Evolutionary conservation across 2,888 invertebrate species (phyloP), one percentile per base, ranked within the genome.

Genomic region (Aplocera efformata): DNA sequence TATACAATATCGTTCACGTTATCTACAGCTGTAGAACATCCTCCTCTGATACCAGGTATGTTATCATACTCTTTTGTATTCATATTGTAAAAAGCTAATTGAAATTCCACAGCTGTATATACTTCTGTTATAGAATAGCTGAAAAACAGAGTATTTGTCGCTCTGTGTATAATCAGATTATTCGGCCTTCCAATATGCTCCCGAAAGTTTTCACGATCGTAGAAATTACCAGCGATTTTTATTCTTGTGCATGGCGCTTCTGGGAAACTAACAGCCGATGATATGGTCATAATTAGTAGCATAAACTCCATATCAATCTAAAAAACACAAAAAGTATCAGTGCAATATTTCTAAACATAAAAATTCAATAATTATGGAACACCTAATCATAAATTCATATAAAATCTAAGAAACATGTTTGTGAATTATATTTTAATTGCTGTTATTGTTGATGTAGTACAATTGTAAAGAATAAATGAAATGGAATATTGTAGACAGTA

Each of bases 21-120:
- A 11, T 82, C 79, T 43, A 81, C 70, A 0, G 79, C 71, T 1
- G 72, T 58, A 0, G 82, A 57, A 25, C 79, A 82, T 0, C 82
- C 81, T 0, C 79, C 79, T 60, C 41, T 56, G 0, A 82, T 72
- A 0, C 78, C 80, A 13, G 64, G 63, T 1, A 82, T 71, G 0
- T 53, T 63, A 39, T 68, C 60, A 22, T 61, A 66, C 5, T 77
- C 72, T 27, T 54, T 69, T 0, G 56, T 63, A 2, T 74, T 67
- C 5, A 82, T 50, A 43, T 74, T 69, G 1, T 67, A 58, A 11
- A 36, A 63, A 0, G 67, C 76, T 8, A 83, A 34, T 54, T 76
- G 79, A 27, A 80, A 80, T 57, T 81, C 79, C 0, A 67, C 50
- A 25, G 77, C 77, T 0, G 69, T 61, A 48, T 71, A 76, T 0